These are phyloP conservation scores for Eclectus roratus DNA, from an alignment of 2,113 vertebrate genomes.

Conservation along the genomic window DNA sequence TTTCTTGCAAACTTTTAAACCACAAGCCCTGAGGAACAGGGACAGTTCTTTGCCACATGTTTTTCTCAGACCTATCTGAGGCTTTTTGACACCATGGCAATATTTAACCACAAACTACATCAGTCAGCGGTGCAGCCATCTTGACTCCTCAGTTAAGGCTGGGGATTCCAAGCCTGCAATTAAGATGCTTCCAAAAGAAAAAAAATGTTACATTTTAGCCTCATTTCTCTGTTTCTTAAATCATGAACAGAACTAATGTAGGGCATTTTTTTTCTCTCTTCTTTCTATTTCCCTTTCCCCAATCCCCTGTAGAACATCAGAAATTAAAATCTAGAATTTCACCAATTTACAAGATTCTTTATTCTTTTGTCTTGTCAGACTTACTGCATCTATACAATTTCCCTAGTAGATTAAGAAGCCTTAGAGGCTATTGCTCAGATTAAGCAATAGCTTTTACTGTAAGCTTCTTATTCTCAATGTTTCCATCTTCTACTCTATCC, in stretches of 20 bases:
- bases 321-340: conserved; percentile 37
- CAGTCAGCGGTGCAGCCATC: background rate
- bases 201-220: background rate
- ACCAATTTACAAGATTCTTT: background rate
- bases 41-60: background rate
- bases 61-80: background rate
- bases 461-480: conserved; percentile 59
- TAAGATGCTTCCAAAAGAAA: background rate
- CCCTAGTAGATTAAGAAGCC: conserved; percentile 46
- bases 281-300: background rate
- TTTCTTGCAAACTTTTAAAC: background rate
- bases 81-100: background rate
- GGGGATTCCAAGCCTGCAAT: background rate
- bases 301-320: background rate
- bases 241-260: background rate
- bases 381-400: conserved; percentile 42
- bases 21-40: background rate
- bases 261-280: background rate
- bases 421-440: conserved; percentile 36
- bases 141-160: background rate
- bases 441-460: conserved; percentile 37
- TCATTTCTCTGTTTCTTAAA: background rate
- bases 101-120: background rate
- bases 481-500: conserved; percentile 41
- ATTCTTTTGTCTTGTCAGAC: conserved; percentile 54